A percentile compares a stretch with the other conserved stretches of the same genome.
phyloP scores from a whole-genome alignment of 2,797 vertebrate genomes.

The Australoheros facetus region DNA sequence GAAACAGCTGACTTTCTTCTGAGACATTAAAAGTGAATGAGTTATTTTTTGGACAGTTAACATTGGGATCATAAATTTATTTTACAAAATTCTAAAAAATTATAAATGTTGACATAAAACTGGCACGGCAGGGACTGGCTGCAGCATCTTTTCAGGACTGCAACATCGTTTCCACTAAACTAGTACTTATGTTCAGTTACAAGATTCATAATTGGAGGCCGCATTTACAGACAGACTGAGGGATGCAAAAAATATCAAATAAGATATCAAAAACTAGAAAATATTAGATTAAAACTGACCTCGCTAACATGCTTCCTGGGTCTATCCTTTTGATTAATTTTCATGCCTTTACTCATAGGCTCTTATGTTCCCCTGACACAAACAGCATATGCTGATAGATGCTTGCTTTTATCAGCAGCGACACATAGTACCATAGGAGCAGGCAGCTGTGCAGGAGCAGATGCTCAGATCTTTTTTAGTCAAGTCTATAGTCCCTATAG shows the following conservation, averaged over 20 bases:
- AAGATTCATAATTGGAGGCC: conserved; percentile 2
- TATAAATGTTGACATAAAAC: neutral
- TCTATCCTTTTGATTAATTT: neutral
- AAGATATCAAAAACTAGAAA: neutral
- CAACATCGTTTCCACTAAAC: neutral
- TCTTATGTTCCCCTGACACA: conserved; percentile 26
- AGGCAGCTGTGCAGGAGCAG: conserved; percentile 54
- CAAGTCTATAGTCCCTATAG: neutral
- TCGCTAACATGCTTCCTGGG: neutral
- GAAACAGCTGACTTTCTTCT: neutral
- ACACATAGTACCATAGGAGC: neutral
- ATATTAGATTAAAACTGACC: neutral
- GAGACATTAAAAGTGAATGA: neutral
- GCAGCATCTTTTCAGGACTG: neutral
- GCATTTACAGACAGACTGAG: neutral
- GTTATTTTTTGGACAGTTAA: neutral
- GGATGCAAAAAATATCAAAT: neutral
- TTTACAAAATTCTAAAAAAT: neutral
- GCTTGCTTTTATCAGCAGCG: conserved; percentile 25
- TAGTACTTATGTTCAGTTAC: neutral
- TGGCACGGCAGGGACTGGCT: neutral
- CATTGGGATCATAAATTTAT: neutral
- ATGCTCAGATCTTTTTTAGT: conserved; percentile 40
- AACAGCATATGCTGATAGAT: conserved; percentile 10
- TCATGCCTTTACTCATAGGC: neutral